These are phyloP conservation scores for Eupithecia exiguata DNA, from an alignment of 2,888 invertebrate species.

Conservation along the genomic window DNA sequence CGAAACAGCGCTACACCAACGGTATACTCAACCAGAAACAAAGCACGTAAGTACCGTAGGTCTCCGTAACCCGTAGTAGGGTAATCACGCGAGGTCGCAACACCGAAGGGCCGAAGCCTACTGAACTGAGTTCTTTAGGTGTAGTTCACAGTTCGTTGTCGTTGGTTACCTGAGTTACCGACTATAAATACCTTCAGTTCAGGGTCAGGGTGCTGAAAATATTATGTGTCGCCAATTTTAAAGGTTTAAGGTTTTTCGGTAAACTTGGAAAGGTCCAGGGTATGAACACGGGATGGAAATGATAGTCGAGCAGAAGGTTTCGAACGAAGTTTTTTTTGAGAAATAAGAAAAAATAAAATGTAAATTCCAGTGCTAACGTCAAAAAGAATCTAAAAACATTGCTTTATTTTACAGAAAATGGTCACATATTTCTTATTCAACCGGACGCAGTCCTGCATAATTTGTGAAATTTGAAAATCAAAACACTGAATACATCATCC, in stretches of 20 bases:
- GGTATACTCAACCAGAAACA: no score
- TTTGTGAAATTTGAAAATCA: slow-evolving; percentile 33
- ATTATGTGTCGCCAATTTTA: slow-evolving; percentile 26
- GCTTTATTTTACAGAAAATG: neutral
- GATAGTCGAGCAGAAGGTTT: neutral
- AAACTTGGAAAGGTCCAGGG: neutral
- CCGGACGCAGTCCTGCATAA: slow-evolving; percentile 31
- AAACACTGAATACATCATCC: slow-evolving; percentile 6
- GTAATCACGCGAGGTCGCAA: slow-evolving; percentile 38
- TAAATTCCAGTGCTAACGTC: neutral
- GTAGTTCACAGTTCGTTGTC: slow-evolving; percentile 43
- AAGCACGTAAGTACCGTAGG: no score
- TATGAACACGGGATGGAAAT: neutral
- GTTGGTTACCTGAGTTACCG: slow-evolving; percentile 43
- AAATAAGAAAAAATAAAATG: no score
- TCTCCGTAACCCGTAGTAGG: no score
- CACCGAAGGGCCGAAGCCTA: slow-evolving; percentile 31
- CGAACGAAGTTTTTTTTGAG: no score
- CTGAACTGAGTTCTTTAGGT: slow-evolving; percentile 42
- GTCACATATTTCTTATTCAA: neutral
- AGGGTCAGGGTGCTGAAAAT: slow-evolving; percentile 26
- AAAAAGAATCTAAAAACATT: neutral
- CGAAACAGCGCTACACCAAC: no score
- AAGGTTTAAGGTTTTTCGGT: neutral
- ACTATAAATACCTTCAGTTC: slow-evolving; percentile 29